phyloP scores from a whole-genome alignment of 2,888 invertebrate genomes.

The Cephus spinipes region DNA sequence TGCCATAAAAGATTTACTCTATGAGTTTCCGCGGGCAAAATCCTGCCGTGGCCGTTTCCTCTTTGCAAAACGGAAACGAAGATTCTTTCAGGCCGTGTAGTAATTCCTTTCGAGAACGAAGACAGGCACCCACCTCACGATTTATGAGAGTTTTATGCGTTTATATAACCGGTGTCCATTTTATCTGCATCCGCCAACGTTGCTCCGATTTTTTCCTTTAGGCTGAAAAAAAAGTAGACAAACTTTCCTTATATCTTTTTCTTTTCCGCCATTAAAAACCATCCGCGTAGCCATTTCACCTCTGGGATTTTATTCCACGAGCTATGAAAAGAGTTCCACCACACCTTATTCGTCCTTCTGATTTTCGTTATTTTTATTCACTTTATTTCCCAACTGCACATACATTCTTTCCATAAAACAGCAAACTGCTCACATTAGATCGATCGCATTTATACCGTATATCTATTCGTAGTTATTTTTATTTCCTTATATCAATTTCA shows the following conservation, averaged over 20 bases:
- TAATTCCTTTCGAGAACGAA: background rate
- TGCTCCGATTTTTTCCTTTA: background rate
- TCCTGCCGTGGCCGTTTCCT: background rate
- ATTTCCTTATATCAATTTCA: background rate
- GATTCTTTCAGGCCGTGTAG: background rate
- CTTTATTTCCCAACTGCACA: background rate
- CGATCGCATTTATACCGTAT: background rate
- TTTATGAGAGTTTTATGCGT: background rate
- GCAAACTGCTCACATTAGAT: background rate
- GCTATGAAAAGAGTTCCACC: background rate
- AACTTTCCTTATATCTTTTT: background rate
- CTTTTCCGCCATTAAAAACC: background rate
- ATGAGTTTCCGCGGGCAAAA: background rate
- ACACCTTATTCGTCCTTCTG: background rate
- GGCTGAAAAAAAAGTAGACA: background rate
- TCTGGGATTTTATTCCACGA: background rate
- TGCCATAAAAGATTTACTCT: background rate
- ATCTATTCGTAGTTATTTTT: background rate
- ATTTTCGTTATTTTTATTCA: background rate
- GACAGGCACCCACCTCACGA: background rate
- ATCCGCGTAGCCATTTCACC: background rate
- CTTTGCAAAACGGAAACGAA: background rate
- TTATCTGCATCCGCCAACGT: background rate
- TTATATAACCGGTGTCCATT: background rate
- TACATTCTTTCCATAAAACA: background rate